Base-by-base conservation (phyloP, 2,113 vertebrate species). In the Phaethon lepturus region DNA sequence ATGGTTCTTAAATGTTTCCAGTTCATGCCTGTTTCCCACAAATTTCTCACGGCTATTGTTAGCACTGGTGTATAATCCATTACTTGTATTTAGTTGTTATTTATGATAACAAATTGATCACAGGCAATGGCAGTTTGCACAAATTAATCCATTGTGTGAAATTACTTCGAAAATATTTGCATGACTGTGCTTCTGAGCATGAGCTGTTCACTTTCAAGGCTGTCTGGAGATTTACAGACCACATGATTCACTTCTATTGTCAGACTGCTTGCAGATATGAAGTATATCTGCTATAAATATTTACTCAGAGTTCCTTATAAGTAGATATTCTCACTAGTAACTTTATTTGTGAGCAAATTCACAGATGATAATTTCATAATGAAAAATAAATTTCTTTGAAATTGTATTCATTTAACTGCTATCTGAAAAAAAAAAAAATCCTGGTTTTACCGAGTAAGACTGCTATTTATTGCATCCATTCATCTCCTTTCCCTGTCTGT, bases 71-170 rank as follows among this genome's bases (percentile, higher is more conserved):
- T 47, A 67, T 78, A 45, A 87, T 29, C 44, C n/a, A 59, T 40
- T 79, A n/a, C 13, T 67, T 66, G 35, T 17, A 42, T 77, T 75
- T 77, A 78, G 31, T 50, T 75, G 42, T 78, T 91, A 77, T 71
- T 96, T 91, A 29, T 56, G 60, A 92, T 52, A 93, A 88, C 22
- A 93, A 91, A 89, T 33, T 78, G 81, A 85, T 78, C 38, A 81
- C 35, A 81, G 73, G 42, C 85, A 93, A 72, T 7, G 14, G 60
- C 14, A 82, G 40, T 72, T 87, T 64, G 73, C 69, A 85, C 47
- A 91, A 75, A 87, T 78, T 56, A 92, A 79, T 89, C 82, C 7
- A 78, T 42, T 78, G 66, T 50, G 17, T 88, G 62, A 94, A 79
- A 90, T 67, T 74, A 85, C 52, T 85, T 56, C 75, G 44, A 50